Conservation (phyloP, 2,113 vertebrate species). For the pig (Sus scrofa) region DNA sequence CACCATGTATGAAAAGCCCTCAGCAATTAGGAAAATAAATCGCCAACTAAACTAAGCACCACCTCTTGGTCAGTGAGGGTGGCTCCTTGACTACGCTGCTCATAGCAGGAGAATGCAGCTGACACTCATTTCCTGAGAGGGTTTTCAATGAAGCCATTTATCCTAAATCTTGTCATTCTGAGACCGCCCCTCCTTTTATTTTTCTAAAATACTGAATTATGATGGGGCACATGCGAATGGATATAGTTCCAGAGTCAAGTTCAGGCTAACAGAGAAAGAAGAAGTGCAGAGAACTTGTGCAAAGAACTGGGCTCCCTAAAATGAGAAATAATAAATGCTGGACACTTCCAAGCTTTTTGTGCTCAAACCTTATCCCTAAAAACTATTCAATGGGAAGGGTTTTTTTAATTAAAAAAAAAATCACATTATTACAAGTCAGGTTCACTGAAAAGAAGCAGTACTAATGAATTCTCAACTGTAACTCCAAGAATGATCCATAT, state of each 20-base stretch:
- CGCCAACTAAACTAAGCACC: background rate
- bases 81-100: background rate
- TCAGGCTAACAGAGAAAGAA: background rate
- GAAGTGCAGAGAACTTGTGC: background rate
- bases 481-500: background rate
- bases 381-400: background rate
- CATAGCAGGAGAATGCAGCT: background rate
- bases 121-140: background rate
- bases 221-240: background rate
- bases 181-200: background rate
- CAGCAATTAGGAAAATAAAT: background rate
- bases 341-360: background rate
- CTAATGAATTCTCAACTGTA: background rate
- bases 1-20: background rate
- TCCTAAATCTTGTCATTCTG: background rate
- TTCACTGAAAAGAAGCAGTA: background rate
- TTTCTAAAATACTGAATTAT: slow-evolving; percentile 4
- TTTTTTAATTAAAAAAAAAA: background rate
- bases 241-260: background rate
- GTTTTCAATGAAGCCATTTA: background rate
- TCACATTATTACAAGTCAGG: background rate
- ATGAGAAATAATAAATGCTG: background rate
- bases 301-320: background rate
- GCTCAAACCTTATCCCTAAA: slow-evolving; percentile 12
- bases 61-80: no score